phyloP scores from a whole-genome alignment of 2,888 invertebrate species.

The Chymomyza procnemis region DNA sequence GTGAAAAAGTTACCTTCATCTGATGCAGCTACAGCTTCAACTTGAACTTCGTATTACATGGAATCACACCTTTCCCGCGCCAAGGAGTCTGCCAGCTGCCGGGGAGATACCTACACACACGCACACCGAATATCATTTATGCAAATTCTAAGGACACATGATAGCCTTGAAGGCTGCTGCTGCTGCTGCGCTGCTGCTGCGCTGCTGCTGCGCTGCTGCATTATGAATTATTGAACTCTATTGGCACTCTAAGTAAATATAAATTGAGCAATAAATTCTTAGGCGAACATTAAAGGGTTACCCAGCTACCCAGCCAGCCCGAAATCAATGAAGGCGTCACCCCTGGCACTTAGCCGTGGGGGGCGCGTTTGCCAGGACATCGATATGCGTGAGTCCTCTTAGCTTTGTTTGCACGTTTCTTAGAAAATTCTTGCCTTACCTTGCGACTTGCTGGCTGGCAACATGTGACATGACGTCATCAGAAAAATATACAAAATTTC shows the following conservation, averaged over 20 bases:
- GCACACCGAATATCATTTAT: constrained; percentile 56
- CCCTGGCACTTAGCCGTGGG: background rate
- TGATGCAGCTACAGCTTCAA: too few species aligned
- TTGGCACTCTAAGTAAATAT: constrained; percentile 71
- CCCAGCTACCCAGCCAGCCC: constrained; percentile 17
- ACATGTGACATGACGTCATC: constrained; percentile 66
- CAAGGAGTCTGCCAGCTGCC: constrained; percentile 17
- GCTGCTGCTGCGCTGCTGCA: too few species aligned
- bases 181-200: too few species aligned
- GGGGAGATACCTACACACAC: constrained; percentile 6
- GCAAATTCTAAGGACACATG: constrained; percentile 55
- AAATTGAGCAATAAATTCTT: constrained; percentile 65
- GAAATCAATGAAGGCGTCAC: constrained; percentile 26
- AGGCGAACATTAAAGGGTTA: constrained; percentile 13
- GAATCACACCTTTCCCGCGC: constrained; percentile 58
- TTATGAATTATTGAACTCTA: constrained; percentile 65
- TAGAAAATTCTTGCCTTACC: background rate
- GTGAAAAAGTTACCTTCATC: constrained; percentile 20
- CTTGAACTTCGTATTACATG: constrained; percentile 51
- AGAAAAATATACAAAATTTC: constrained; percentile 24
- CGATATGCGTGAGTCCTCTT: constrained; percentile 62
- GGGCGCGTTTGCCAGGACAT: constrained; percentile 31
- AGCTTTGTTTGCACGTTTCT: background rate
- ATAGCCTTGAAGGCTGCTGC: constrained; percentile 35
- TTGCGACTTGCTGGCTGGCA: too few species aligned